Evolutionary conservation across 2,113 vertebrate genomes (phyloP).

Genomic region (Nyctibius bracteatus): DNA sequence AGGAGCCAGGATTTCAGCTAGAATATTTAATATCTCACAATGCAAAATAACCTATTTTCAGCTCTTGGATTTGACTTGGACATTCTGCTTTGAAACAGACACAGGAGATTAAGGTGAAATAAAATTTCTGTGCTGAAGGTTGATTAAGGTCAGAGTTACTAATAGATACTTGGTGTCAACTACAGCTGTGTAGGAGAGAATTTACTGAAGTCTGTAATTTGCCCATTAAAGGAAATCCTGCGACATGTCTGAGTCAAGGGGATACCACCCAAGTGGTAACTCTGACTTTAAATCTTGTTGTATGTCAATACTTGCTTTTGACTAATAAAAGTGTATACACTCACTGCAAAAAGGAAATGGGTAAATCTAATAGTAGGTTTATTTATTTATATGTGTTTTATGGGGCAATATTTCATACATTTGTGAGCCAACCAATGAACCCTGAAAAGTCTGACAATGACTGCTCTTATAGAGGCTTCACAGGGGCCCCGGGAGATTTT

Average conservation of each 20-base stretch:
- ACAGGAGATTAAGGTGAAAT: not conserved
- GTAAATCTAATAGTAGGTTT: not conserved
- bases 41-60: not conserved
- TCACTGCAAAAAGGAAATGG: not conserved
- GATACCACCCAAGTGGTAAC: slow-evolving; percentile 1
- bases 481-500: not conserved
- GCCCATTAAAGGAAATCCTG: slow-evolving; percentile 14
- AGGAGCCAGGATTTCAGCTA: not conserved
- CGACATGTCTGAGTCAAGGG: not conserved
- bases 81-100: slow-evolving; percentile 13
- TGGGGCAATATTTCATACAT: not conserved
- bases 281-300: not conserved
- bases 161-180: slow-evolving; percentile 16
- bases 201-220: slow-evolving; percentile 19
- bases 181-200: slow-evolving; percentile 32
- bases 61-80: not conserved
- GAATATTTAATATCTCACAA: not conserved
- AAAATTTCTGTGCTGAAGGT: slow-evolving; percentile 26
- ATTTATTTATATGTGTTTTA: not conserved
- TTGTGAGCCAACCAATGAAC: not conserved
- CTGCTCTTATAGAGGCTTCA: not conserved
- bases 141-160: slow-evolving; percentile 43
- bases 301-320: not conserved
- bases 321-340: not conserved
- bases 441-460: not conserved